Percentiles rank a stretch among this genome's conserved stretches.
phyloP scores from a whole-genome alignment of 2,797 vertebrate species.

The Pangasius sanitwongsei region DNA sequence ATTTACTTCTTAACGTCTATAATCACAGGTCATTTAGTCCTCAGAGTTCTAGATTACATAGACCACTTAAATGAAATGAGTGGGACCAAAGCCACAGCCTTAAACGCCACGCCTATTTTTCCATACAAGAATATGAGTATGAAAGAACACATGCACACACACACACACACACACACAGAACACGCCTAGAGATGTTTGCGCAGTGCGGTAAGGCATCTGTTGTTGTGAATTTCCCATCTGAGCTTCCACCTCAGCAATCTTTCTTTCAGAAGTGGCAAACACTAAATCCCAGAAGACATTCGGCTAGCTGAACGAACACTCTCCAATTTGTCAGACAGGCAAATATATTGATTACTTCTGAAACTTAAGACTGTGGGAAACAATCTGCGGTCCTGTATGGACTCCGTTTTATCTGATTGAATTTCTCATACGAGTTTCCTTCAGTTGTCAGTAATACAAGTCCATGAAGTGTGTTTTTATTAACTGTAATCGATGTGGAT shows the following conservation, averaged over 20 bases:
- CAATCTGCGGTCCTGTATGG: background rate
- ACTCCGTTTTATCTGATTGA: background rate
- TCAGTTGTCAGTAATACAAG: background rate
- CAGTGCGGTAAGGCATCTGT: conserved; percentile 13
- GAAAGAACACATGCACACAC: background rate
- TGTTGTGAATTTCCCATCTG: conserved; percentile 23
- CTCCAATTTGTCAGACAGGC: conserved; percentile 3
- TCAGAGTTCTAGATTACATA: conserved; percentile 13
- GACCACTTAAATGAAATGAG: conserved; percentile 14
- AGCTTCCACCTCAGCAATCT: conserved; percentile 21
- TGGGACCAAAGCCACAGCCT: background rate
- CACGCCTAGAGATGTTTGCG: conserved; percentile 23
- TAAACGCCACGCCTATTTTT: background rate
- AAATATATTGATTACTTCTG: conserved; percentile 13
- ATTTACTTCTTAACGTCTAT: conserved; percentile 12
- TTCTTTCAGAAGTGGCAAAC: conserved; percentile 7
- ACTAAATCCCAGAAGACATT: conserved; percentile 10
- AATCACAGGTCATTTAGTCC: background rate
- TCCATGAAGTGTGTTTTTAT: background rate
- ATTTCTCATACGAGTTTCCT: background rate
- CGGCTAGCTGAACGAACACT: background rate
- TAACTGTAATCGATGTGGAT: background rate
- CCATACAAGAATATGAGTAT: conserved; percentile 15
- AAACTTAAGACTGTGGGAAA: conserved; percentile 6
- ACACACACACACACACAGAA: background rate